Evolutionary conservation across 1,140 invertebrate species (phyloP).

Genomic region (Drosophila grimshawi): DNA sequence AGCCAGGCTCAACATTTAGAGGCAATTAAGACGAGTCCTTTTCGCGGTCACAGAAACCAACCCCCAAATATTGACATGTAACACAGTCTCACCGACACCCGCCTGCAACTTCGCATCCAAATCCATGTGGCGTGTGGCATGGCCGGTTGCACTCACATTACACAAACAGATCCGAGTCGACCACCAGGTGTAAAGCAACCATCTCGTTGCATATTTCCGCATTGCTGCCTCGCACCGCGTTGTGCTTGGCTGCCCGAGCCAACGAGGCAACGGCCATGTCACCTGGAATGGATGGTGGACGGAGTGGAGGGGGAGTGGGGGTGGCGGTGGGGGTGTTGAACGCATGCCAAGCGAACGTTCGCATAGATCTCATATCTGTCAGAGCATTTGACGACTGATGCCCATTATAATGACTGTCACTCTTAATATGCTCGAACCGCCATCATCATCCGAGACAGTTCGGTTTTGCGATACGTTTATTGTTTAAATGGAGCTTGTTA

Average conservation of each 20-base stretch:
- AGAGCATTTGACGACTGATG: constrained; percentile 43
- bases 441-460: constrained; percentile 14
- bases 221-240: constrained; percentile 66
- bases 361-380: constrained; percentile 40
- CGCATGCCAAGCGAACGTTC: constrained; percentile 53
- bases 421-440: constrained; percentile 24
- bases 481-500: not conserved
- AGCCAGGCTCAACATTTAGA: constrained; percentile 61
- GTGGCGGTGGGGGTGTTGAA: constrained; percentile 14
- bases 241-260: constrained; percentile 47
- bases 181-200: constrained; percentile 68
- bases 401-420: constrained; percentile 57
- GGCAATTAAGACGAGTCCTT: constrained; percentile 69
- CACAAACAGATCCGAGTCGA: constrained; percentile 12
- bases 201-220: constrained; percentile 65
- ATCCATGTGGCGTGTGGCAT: constrained; percentile 45
- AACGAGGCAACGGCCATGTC: not conserved
- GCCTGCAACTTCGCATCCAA: constrained; percentile 18
- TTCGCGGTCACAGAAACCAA: constrained; percentile 9
- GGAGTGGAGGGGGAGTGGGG: not conserved
- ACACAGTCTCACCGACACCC: constrained; percentile 19
- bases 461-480: not conserved
- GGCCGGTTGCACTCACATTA: constrained; percentile 70
- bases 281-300: not conserved
- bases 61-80: constrained; percentile 17